Evolutionary conservation across 37 sponge, comb jelly and placozoan species (phyloP).

Genomic region (Diacarnus erythraeanus): DNA sequence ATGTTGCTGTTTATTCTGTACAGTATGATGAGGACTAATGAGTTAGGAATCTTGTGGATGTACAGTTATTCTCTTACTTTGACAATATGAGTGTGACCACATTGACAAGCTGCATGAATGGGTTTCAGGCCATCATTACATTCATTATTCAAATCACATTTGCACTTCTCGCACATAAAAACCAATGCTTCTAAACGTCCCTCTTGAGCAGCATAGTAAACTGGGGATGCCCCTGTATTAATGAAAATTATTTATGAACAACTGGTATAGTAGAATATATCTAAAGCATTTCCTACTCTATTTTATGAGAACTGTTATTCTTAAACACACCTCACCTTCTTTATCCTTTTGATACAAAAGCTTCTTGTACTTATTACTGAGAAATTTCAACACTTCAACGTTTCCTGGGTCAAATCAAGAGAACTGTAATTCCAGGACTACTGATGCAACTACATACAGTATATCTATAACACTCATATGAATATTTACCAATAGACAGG

Average conservation of each 20-base stretch:
- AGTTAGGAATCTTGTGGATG: not conserved
- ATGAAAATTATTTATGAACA: no score
- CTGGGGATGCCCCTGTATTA: conserved; percentile 63
- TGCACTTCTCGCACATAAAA: conserved; percentile 52
- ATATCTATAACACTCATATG: no score
- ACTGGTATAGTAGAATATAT: no score
- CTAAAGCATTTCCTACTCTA: not conserved
- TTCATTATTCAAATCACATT: conserved; percentile 44
- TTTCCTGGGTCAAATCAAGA: conserved; percentile 51
- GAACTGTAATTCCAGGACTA: not conserved
- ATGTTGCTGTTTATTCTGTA: not conserved
- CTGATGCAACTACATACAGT: no score
- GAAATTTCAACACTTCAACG: conserved; percentile 59
- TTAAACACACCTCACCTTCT: conserved; percentile 52
- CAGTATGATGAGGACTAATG: not conserved
- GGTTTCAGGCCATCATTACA: conserved; percentile 68
- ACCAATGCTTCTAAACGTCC: conserved; percentile 68
- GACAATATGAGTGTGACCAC: conserved; percentile 74
- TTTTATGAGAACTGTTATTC: not conserved
- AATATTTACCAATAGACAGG: no score
- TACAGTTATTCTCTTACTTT: conserved; percentile 31
- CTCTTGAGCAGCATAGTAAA: conserved; percentile 80
- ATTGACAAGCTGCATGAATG: conserved; percentile 80
- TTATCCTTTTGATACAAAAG: conserved; percentile 32
- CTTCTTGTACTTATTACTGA: conserved; percentile 54